A percentile compares a stretch with the other conserved stretches of the same genome.
These are phyloP conservation scores for Theretra japonica DNA, from an alignment of 2,888 invertebrate genomes.

Conservation along the genomic window DNA sequence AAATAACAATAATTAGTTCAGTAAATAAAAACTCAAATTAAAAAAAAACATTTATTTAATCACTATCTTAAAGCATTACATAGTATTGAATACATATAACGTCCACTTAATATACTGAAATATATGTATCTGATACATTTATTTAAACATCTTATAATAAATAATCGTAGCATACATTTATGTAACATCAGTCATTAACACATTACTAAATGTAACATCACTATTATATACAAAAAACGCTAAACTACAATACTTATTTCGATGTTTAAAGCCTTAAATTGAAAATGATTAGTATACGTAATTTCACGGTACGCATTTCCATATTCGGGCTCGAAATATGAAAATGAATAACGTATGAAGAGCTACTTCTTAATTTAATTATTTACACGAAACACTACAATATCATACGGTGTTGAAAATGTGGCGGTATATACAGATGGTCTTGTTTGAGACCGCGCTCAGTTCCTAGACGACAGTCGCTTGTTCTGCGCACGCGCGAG, in stretches of 20 bases:
- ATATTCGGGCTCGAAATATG: constrained; percentile 66
- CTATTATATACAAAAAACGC: constrained; percentile 16
- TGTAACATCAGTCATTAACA: constrained; percentile 19
- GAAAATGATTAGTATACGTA: background rate
- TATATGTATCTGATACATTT: constrained; percentile 23
- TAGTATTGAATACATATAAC: constrained; percentile 21
- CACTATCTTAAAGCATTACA: background rate
- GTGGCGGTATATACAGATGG: background rate
- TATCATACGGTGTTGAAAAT: constrained; percentile 4
- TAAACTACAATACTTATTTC: constrained; percentile 15
- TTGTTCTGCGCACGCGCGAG: constrained; percentile 60
- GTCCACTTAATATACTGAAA: constrained; percentile 11
- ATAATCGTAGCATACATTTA: constrained; percentile 19
- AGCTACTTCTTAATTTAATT: background rate
- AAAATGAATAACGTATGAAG: constrained; percentile 39
- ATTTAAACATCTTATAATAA: constrained; percentile 7
- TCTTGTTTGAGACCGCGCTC: background rate
- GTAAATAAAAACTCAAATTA: background rate
- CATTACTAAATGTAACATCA: background rate
- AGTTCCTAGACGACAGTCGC: constrained; percentile 66
- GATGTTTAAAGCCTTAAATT: constrained; percentile 15
- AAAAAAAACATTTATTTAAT: constrained; percentile 24
- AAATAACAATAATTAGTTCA: too few relatives aligned
- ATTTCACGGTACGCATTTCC: constrained; percentile 35
- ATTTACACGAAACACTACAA: constrained; percentile 32